Percentiles rank a stretch among this genome's conserved stretches.
Evolutionary conservation across 30 jellyfish, hydroid and myxozoan genomes (phyloP).

Genomic region (Mastigias papua): DNA sequence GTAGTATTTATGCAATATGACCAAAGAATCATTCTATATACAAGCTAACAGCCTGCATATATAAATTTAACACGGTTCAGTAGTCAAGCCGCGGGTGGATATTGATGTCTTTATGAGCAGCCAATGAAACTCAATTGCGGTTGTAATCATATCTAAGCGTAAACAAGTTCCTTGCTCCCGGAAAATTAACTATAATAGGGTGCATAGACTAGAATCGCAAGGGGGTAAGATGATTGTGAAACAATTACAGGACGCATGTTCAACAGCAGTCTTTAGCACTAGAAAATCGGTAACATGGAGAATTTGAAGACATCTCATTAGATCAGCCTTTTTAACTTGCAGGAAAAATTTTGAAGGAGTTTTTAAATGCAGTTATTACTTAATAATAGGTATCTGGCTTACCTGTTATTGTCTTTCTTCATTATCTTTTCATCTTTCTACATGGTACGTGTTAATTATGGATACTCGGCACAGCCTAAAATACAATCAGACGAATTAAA

Average conservation of each 20-base stretch:
- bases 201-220: background rate
- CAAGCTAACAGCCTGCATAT: background rate
- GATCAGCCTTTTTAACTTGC: background rate
- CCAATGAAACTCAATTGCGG: constrained; percentile 12
- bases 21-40: background rate
- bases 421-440: constrained; percentile 13
- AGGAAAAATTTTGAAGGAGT: background rate
- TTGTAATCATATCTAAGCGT: background rate
- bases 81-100: constrained; percentile 10
- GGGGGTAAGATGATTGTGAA: background rate
- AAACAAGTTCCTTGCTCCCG: background rate
- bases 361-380: constrained; percentile 14
- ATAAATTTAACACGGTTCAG: constrained; percentile 5
- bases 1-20: background rate
- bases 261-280: background rate
- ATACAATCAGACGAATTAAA: constrained; percentile 21
- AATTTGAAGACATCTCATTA: background rate
- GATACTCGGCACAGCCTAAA: background rate
- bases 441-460: background rate
- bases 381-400: constrained; percentile 26
- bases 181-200: background rate
- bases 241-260: background rate
- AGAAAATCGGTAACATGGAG: background rate
- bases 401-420: constrained; percentile 11
- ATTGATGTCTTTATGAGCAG: constrained; percentile 2